These are phyloP conservation scores for Hippocampus mohnikei DNA, from an alignment of 2,113 vertebrate species.

Conservation along the genomic window DNA sequence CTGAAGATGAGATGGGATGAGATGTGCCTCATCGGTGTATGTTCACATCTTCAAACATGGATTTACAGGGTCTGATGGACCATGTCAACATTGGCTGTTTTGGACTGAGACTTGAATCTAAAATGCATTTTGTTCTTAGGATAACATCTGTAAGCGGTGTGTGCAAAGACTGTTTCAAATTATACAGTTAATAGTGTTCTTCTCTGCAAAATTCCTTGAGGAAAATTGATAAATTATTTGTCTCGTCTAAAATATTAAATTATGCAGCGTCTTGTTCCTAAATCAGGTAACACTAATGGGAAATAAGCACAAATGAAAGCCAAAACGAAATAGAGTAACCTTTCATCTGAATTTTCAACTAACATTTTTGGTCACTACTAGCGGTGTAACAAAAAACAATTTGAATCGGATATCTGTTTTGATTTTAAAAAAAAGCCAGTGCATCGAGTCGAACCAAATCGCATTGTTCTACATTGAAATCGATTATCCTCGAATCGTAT, in stretches of 20 bases:
- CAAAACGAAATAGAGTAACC: background rate
- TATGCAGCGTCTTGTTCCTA: background rate
- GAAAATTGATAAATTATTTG: background rate
- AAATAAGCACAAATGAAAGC: background rate
- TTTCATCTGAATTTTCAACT: background rate
- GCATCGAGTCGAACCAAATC: no score
- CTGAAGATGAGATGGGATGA: constrained; percentile 37
- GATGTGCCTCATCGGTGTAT: constrained; percentile 40
- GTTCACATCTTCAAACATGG: constrained; percentile 26
- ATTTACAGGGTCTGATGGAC: constrained; percentile 21
- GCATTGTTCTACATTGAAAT: no score
- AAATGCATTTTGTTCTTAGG: constrained; percentile 50
- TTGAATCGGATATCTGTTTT: no score
- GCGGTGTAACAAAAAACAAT: no score
- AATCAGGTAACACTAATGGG: background rate
- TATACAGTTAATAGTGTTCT: constrained; percentile 4
- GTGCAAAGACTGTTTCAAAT: constrained; percentile 18
- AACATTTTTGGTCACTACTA: no score
- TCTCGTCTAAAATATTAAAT: background rate
- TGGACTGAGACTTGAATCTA: constrained; percentile 51
- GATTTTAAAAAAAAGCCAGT: no score
- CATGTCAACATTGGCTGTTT: constrained; percentile 38
- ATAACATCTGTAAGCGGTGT: constrained; percentile 20
- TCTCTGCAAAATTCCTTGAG: background rate
- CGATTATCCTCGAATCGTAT: no score